Conservation (phyloP, 2,113 vertebrate species). For the Notarius quadriscutis region DNA sequence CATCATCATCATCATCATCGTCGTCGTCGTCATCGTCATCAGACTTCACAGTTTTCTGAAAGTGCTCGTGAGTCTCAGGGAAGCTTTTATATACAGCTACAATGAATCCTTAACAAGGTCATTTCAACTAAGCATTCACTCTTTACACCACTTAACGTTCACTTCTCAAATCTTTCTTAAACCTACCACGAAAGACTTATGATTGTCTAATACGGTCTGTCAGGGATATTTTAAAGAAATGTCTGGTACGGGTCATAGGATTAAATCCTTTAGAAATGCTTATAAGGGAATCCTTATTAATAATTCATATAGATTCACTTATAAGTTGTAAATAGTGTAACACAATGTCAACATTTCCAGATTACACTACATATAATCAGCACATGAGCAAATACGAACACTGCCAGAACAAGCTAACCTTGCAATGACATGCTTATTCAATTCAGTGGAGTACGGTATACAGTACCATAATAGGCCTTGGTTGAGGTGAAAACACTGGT, state of each 20-base stretch:
- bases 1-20: not conserved
- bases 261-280: not conserved
- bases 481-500: conserved; percentile 26
- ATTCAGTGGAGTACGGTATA: conserved; percentile 20
- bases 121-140: not conserved
- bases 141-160: conserved; percentile 9
- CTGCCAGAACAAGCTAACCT: conserved; percentile 1
- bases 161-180: conserved; percentile 5
- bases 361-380: conserved; percentile 1
- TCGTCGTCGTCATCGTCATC: not conserved
- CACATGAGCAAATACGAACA: not conserved
- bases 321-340: not conserved
- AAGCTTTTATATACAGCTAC: conserved; percentile 32
- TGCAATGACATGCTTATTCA: conserved; percentile 11
- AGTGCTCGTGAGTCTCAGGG: conserved; percentile 12
- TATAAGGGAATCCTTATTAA: not conserved
- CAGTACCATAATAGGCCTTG: conserved; percentile 37
- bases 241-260: too few relatives aligned
- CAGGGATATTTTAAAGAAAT: not conserved
- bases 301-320: too few relatives aligned
- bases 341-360: not conserved
- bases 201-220: conserved; percentile 18
- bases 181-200: not conserved
- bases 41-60: conserved; percentile 39
- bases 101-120: not conserved